phyloP scores from a whole-genome alignment of 2,888 invertebrate species.

The Drosophila recens region DNA sequence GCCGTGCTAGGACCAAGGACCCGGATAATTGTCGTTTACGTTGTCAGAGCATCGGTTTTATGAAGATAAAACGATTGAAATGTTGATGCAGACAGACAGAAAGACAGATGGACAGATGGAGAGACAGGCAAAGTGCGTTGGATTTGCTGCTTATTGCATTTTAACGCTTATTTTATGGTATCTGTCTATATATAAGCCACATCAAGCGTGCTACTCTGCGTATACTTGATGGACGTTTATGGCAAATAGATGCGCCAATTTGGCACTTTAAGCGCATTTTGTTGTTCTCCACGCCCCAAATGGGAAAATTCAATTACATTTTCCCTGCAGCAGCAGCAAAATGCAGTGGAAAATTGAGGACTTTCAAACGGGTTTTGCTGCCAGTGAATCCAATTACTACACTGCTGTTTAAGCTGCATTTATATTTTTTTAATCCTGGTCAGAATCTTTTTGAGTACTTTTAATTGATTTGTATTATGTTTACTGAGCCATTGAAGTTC shows the following conservation, averaged over 20 bases:
- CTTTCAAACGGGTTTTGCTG: conserved; percentile 16
- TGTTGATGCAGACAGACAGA: conserved; percentile 39
- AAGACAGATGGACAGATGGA: conserved; percentile 27
- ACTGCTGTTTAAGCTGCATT: background rate
- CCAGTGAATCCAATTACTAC: conserved; percentile 27
- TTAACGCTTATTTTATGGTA: conserved; percentile 52
- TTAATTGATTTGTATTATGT: conserved; percentile 11
- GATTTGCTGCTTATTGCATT: conserved; percentile 65
- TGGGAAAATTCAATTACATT: conserved; percentile 43
- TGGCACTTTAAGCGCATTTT: conserved; percentile 33
- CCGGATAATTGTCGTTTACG: conserved; percentile 67
- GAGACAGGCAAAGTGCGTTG: conserved; percentile 41
- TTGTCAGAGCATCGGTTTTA: conserved; percentile 50
- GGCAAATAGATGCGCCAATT: conserved; percentile 59
- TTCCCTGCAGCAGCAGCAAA: conserved; percentile 16
- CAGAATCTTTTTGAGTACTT: conserved; percentile 3
- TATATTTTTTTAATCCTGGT: background rate
- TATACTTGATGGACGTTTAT: conserved; percentile 41
- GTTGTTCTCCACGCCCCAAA: conserved; percentile 9
- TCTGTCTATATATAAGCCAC: conserved; percentile 8
- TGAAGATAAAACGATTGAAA: conserved; percentile 44
- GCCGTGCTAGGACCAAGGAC: conserved; percentile 21
- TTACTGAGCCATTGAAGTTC: background rate
- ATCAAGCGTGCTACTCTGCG: conserved; percentile 25
- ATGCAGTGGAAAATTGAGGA: conserved; percentile 17